Conservation (phyloP, 2,113 vertebrate species). For the Tamias sibiricus region DNA sequence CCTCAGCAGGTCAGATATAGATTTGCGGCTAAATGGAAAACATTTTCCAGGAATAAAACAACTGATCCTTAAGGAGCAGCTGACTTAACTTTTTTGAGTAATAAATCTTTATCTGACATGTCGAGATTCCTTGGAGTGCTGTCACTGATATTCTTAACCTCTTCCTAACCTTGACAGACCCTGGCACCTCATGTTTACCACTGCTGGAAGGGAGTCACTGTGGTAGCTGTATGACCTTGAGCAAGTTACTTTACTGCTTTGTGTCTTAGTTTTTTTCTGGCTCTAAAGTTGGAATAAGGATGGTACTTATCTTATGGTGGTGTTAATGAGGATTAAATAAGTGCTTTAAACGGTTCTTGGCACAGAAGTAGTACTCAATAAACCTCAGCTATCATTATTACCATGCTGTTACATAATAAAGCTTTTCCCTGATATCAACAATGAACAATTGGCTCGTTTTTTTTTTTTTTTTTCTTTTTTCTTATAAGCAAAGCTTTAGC, state of each 20-base stretch:
- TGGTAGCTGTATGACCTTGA: neutral
- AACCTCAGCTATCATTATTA: slow-evolving; percentile 8
- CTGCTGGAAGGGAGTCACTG: neutral
- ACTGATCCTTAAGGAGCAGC: slow-evolving; percentile 50
- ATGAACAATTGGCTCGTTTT: neutral
- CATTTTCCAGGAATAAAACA: slow-evolving; percentile 76
- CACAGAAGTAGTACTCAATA: neutral
- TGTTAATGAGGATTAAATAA: slow-evolving; percentile 1
- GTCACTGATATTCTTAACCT: neutral
- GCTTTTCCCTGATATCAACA: neutral
- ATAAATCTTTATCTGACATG: neutral
- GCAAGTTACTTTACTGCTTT: neutral
- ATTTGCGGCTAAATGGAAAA: slow-evolving; percentile 72
- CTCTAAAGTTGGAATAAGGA: neutral
- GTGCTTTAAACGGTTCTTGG: neutral
- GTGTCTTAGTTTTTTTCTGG: neutral
- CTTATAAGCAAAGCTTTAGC: neutral
- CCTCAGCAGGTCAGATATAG: slow-evolving; percentile 77
- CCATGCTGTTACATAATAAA: neutral
- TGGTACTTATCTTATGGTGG: neutral
- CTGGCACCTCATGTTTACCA: neutral
- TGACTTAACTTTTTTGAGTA: slow-evolving; percentile 53
- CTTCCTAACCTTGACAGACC: neutral
- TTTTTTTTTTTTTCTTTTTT: no score
- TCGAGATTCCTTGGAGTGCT: neutral